Base-by-base conservation (phyloP, 2,113 vertebrate species). In the Poeciliopsis turrubarensis region DNA sequence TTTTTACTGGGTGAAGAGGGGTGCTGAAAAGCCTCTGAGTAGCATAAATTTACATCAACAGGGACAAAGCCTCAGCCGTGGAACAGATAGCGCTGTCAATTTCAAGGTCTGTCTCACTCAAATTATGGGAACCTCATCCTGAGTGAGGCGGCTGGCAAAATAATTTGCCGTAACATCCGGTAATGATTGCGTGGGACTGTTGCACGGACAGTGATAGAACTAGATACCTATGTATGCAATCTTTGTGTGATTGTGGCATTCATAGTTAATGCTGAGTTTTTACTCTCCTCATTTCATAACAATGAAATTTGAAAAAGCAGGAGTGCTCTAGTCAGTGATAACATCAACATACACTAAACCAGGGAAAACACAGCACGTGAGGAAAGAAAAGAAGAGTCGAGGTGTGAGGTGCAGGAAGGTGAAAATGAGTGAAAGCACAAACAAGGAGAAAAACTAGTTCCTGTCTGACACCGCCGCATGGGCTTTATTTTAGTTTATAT, bases 61-160 rank as follows among this genome's bases (percentile, higher is more conserved):
- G 89, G 89, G 89, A 91, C 91, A 88, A 91, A 92, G 87, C 87
- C 84, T 91, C 85, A 80, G 90, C 90, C 88, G 85, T 89, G 87
- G 87, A 89, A 88, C 80, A 86, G 90, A 90, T 84, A 89, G 89
- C 86, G 83, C 91, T 90, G 91, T 90, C 89, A 93, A 91, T 93
- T 93, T 92, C 91, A 92, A 88, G 89, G 90, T 91, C 84, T 89
- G 91, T 89, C 90, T 92, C 89, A 88, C 93, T 94, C 89, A 90
- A 92, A 91, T 92, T 89, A 87, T 60, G 71, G 83, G 78, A 87
- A 87, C 85, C 75, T 83, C 82, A 87, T 90, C 91, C 83, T 69
- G 32, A 83, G 83, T 54, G 76, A 81, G 80, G 74, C 61, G 83
- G 78, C 90, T 88, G 88, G 89, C 88, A 87, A 93, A 92, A 93